Percentiles rank a stretch among this genome's conserved stretches.
phyloP scores from a whole-genome alignment of 2,888 invertebrate genomes.

The Athalia rosae region DNA sequence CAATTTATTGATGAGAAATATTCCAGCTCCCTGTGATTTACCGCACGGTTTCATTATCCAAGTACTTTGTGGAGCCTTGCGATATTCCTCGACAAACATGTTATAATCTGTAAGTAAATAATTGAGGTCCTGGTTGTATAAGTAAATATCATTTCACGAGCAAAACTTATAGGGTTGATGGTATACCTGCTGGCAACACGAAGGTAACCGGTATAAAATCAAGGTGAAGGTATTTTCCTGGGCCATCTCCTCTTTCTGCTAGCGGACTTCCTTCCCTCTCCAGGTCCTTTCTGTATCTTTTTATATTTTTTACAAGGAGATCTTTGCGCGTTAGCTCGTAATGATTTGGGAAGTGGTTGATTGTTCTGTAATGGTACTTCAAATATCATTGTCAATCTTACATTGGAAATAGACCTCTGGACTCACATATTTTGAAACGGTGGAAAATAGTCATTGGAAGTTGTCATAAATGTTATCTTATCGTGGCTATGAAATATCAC shows the following conservation, averaged over 20 bases:
- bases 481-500: too few species aligned
- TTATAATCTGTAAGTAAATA: constrained; percentile 83
- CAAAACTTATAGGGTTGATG: neutral
- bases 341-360: constrained; percentile 98
- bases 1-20: constrained; percentile 95
- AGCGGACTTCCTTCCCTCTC: constrained; percentile 92
- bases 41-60: constrained; percentile 99
- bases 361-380: constrained; percentile 77
- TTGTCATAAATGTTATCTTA: too few species aligned
- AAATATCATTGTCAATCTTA: neutral
- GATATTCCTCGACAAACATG: constrained; percentile 97
- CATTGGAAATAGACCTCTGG: too few species aligned
- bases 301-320: constrained; percentile 95
- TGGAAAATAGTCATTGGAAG: too few species aligned
- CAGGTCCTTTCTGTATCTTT: constrained; percentile 92
- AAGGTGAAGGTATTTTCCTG: constrained; percentile 85
- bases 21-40: constrained; percentile 95
- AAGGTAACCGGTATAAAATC: constrained; percentile 97
- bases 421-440: too few species aligned
- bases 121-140: constrained; percentile 1
- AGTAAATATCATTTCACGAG: neutral
- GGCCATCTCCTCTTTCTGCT: constrained; percentile 87
- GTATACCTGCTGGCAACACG: constrained; percentile 85
- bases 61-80: constrained; percentile 94
- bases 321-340: constrained; percentile 97